Evolutionary conservation across 2,888 invertebrate species (phyloP).

Genomic region (Archips xylosteana): DNA sequence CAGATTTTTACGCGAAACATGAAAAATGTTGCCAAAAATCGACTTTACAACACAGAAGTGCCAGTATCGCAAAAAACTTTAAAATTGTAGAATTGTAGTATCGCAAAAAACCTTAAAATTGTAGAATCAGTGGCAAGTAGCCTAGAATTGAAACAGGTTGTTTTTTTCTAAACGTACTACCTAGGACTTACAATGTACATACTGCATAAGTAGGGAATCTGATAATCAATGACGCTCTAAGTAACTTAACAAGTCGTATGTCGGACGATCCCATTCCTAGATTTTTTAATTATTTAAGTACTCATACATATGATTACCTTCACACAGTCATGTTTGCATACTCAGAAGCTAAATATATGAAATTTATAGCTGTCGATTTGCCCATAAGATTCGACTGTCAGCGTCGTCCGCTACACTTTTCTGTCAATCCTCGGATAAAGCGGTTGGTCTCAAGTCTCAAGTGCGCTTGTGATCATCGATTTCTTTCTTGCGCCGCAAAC

Average conservation of each 20-base stretch:
- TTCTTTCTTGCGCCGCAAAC: conserved; percentile 19
- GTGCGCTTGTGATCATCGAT: conserved; percentile 35
- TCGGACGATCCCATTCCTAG: neutral
- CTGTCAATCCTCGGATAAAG: conserved; percentile 14
- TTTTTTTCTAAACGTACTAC: neutral
- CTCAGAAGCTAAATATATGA: neutral
- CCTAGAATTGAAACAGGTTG: neutral
- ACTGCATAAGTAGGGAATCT: too few species aligned
- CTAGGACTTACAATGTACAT: too few species aligned
- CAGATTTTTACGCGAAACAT: neutral
- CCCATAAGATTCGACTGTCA: neutral
- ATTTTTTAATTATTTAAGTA: neutral
- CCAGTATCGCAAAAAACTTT: neutral
- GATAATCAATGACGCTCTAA: too few species aligned
- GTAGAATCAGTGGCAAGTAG: neutral
- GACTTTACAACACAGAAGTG: neutral
- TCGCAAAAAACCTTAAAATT: neutral
- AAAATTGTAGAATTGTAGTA: neutral
- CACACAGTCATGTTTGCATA: neutral
- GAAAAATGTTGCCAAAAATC: neutral
- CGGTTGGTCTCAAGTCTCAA: conserved; percentile 20
- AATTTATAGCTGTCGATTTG: neutral
- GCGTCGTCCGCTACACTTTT: neutral
- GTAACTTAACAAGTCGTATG: neutral
- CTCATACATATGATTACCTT: neutral